Percentiles rank a stretch among this genome's conserved stretches.
These are phyloP conservation scores for Eristalis arbustorum DNA, from an alignment of 2,888 invertebrate species.

Conservation along the genomic window DNA sequence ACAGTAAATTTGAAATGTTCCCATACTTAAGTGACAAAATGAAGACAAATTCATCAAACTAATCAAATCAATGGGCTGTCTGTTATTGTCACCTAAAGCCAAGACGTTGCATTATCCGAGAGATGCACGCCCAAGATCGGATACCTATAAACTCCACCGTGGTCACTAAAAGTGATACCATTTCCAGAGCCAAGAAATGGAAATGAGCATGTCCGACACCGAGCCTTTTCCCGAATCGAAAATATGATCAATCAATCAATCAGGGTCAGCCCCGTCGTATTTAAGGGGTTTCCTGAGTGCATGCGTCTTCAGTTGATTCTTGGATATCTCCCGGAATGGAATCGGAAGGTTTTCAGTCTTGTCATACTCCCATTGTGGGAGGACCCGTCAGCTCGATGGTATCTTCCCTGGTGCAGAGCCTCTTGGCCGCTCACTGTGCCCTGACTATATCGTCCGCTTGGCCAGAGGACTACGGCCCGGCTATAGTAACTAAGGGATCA, in stretches of 20 bases:
- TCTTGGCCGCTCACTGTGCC: constrained; percentile 83
- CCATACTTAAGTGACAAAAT: too few species aligned
- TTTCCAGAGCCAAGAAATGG: too few species aligned
- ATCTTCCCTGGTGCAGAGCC: constrained; percentile 79
- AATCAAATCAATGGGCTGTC: too few species aligned
- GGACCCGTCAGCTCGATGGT: constrained; percentile 1
- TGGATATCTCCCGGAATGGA: neutral
- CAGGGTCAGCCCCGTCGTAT: neutral
- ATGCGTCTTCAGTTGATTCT: neutral
- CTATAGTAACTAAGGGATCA: constrained; percentile 74
- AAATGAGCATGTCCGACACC: too few species aligned
- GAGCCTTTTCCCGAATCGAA: too few species aligned
- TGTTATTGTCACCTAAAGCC: too few species aligned
- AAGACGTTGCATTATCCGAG: too few species aligned
- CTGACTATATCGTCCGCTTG: constrained; percentile 81
- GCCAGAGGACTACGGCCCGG: constrained; percentile 81
- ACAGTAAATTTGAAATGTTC: too few species aligned
- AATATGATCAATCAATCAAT: neutral
- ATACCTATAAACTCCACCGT: too few species aligned
- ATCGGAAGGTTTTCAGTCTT: neutral
- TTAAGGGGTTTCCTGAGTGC: neutral
- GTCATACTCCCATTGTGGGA: constrained; percentile 9
- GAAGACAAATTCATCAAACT: too few species aligned
- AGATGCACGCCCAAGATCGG: too few species aligned
- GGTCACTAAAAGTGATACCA: too few species aligned